These are phyloP conservation scores for Cebidichthys violaceus DNA, from an alignment of 2,113 vertebrate species.

Conservation along the genomic window DNA sequence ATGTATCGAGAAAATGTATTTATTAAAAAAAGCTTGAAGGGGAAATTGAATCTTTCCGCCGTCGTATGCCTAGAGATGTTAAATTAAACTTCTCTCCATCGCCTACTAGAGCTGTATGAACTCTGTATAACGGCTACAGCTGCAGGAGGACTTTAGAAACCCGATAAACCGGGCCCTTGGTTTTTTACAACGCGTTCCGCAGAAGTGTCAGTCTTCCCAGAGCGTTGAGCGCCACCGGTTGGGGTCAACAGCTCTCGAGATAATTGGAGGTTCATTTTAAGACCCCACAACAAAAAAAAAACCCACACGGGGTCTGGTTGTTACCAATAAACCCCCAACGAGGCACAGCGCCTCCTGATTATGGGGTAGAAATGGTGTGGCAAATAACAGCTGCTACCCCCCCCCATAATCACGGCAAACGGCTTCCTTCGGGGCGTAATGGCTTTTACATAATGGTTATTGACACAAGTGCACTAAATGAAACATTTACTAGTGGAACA, in stretches of 20 bases:
- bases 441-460: slow-evolving; percentile 14
- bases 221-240: not conserved
- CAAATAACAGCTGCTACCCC: slow-evolving; percentile 9
- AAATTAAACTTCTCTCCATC: slow-evolving; percentile 24
- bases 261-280: not conserved
- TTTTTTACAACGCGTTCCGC: not conserved
- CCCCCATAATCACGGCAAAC: slow-evolving; percentile 25
- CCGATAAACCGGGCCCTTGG: not conserved
- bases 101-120: not conserved
- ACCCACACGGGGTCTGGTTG: not conserved
- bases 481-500: slow-evolving; percentile 14
- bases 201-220: not conserved
- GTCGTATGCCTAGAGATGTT: slow-evolving; percentile 2
- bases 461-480: slow-evolving; percentile 3
- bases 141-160: slow-evolving; percentile 8
- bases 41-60: slow-evolving; percentile 37
- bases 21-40: slow-evolving; percentile 12
- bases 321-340: not conserved
- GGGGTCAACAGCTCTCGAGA: not conserved
- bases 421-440: slow-evolving; percentile 13
- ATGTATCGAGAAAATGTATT: slow-evolving; percentile 32
- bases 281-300: not conserved
- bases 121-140: not conserved
- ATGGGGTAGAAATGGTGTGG: not conserved
- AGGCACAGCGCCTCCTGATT: not conserved